phyloP scores from a whole-genome alignment of 2,113 vertebrate genomes.

The Hyperopisus bebe region DNA sequence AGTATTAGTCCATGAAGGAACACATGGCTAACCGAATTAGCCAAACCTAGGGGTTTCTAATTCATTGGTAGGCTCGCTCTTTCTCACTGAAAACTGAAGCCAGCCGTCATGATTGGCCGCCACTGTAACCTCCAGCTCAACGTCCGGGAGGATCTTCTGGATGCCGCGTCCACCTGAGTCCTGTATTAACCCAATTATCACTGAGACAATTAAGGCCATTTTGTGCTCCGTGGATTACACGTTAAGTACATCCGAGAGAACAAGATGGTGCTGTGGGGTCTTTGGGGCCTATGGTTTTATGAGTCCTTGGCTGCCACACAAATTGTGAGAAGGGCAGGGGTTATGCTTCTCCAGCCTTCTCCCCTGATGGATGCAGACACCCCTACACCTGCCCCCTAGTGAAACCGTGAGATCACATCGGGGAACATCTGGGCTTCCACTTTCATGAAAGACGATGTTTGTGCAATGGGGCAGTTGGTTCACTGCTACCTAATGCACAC shows the following conservation, averaged over 20 bases:
- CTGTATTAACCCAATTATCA: slow-evolving; percentile 4
- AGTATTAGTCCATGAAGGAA: slow-evolving; percentile 3
- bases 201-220: slow-evolving; percentile 14
- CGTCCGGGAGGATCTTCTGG: not conserved
- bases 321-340: not conserved
- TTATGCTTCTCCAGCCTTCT: not conserved
- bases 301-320: not conserved
- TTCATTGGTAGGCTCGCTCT: not conserved
- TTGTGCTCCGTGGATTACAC: not conserved
- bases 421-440: not conserved
- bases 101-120: not conserved
- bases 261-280: not conserved
- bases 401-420: not conserved
- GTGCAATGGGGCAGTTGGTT: not conserved
- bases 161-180: not conserved
- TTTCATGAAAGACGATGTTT: not conserved
- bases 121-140: not conserved
- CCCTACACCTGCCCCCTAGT: not conserved
- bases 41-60: not conserved
- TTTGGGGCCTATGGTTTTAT: not conserved
- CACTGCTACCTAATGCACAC: not conserved
- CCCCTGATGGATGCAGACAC: not conserved
- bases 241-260: not conserved
- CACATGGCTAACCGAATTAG: slow-evolving; percentile 21
- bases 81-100: not conserved